phyloP scores from a whole-genome alignment of 2,888 invertebrate genomes.

The Pollenia angustigena region DNA sequence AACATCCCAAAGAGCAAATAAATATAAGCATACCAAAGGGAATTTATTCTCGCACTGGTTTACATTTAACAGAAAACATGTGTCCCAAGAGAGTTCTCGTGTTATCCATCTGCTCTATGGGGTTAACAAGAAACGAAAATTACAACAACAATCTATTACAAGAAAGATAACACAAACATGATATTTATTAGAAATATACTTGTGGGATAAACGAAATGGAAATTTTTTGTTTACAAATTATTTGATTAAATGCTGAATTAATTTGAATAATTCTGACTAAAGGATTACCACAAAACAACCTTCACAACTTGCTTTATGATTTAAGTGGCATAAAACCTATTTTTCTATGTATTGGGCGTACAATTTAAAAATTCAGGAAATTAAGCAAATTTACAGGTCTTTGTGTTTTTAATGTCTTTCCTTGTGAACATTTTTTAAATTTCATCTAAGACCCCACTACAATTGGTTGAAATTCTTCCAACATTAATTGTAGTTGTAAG shows the following conservation, averaged over 20 bases:
- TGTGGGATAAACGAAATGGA: background rate
- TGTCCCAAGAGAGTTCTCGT: background rate
- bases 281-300: background rate
- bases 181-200: slow-evolving; percentile 17
- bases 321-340: no score
- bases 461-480: no score
- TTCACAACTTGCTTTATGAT: no score
- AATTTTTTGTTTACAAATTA: slow-evolving; percentile 4
- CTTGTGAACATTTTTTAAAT: no score
- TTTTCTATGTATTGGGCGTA: no score
- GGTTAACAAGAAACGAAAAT: background rate
- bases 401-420: no score
- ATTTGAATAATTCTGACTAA: background rate
- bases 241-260: slow-evolving; percentile 18
- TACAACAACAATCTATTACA: background rate
- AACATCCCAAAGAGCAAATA: slow-evolving; percentile 39
- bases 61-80: background rate
- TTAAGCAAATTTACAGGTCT: no score
- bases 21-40: background rate
- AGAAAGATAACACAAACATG: background rate
- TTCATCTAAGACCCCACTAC: no score
- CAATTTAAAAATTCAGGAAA: no score
- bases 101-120: slow-evolving; percentile 1
- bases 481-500: no score
- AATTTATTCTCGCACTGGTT: slow-evolving; percentile 1